Evolutionary conservation across 2,797 vertebrate genomes (phyloP).

Genomic region (Podarcis lilfordi): DNA sequence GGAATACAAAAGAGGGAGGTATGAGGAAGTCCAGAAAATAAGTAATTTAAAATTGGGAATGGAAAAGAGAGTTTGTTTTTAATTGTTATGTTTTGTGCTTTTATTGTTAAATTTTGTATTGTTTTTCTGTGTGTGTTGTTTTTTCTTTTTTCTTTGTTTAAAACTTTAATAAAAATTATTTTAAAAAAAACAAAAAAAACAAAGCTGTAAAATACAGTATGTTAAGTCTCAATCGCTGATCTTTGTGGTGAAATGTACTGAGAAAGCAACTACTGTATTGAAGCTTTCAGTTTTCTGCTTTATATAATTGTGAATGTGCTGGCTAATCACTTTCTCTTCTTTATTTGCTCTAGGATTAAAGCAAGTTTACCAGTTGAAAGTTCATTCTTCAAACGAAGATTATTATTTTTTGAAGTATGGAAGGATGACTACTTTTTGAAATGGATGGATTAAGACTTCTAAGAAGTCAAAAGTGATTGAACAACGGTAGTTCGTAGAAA

Average conservation of each 20-base stretch:
- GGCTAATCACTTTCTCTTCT: constrained; percentile 49
- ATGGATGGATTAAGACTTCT: constrained; percentile 60
- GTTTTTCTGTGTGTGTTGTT: too few relatives aligned
- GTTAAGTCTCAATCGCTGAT: fast-evolving
- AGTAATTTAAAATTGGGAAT: too few relatives aligned
- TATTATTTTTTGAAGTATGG: constrained; percentile 56
- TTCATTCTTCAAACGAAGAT: constrained; percentile 41
- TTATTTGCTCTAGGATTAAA: constrained; percentile 66
- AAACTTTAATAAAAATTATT: too few relatives aligned
- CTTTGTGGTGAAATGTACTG: not conserved
- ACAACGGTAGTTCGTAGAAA: constrained; percentile 55
- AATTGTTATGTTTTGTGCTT: too few relatives aligned
- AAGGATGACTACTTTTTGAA: constrained; percentile 63
- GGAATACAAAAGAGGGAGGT: too few relatives aligned
- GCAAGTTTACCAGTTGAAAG: constrained; percentile 25
- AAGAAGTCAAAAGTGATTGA: constrained; percentile 61
- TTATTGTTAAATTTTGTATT: too few relatives aligned
- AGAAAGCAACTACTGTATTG: constrained; percentile 23
- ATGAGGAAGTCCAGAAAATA: too few relatives aligned
- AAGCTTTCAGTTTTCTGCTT: constrained; percentile 17
- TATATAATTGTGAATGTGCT: not conserved
- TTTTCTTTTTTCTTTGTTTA: too few relatives aligned
- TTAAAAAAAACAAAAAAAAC: too few relatives aligned
- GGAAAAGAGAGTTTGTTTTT: too few relatives aligned
- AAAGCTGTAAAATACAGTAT: not conserved